Evolutionary conservation across 1,140 invertebrate species (phyloP).

Genomic region (Bombus turneri): DNA sequence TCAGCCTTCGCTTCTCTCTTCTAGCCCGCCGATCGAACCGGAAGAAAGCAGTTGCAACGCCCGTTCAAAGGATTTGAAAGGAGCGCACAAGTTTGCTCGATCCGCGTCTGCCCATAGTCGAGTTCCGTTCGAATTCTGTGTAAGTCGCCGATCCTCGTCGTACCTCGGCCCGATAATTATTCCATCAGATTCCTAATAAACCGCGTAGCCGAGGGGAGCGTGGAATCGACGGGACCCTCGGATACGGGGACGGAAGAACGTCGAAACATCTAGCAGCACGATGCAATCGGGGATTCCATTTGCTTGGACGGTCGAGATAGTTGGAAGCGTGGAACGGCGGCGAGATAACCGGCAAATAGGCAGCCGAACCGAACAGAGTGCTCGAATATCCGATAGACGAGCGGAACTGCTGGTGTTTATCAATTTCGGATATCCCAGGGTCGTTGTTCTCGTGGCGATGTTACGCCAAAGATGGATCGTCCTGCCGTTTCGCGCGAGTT

Average conservation of each 20-base stretch:
- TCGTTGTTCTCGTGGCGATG: conserved; percentile 19
- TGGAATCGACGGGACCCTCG: neutral
- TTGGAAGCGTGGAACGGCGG: conserved; percentile 31
- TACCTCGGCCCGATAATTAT: conserved; percentile 31
- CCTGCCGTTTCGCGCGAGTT: neutral
- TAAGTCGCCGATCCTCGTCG: neutral
- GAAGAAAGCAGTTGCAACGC: no score
- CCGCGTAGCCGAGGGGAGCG: neutral
- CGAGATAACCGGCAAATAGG: conserved; percentile 38
- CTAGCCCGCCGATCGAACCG: fast-evolving
- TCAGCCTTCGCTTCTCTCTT: fast-evolving
- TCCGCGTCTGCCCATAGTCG: neutral
- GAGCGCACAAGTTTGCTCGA: no score
- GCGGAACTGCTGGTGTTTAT: conserved; percentile 35
- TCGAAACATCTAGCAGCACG: conserved; percentile 29
- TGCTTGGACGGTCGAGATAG: neutral
- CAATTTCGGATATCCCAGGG: conserved; percentile 18
- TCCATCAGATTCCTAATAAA: conserved; percentile 46
- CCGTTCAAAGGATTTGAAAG: neutral
- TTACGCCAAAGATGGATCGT: conserved; percentile 22
- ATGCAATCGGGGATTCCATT: conserved; percentile 44
- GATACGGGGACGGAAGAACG: conserved; percentile 21
- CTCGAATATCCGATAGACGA: conserved; percentile 31
- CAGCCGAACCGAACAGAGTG: neutral
- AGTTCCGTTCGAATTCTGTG: conserved; percentile 6